Evolutionary conservation across 2,797 vertebrate species (phyloP).

Genomic region (Buceros bicornis): DNA sequence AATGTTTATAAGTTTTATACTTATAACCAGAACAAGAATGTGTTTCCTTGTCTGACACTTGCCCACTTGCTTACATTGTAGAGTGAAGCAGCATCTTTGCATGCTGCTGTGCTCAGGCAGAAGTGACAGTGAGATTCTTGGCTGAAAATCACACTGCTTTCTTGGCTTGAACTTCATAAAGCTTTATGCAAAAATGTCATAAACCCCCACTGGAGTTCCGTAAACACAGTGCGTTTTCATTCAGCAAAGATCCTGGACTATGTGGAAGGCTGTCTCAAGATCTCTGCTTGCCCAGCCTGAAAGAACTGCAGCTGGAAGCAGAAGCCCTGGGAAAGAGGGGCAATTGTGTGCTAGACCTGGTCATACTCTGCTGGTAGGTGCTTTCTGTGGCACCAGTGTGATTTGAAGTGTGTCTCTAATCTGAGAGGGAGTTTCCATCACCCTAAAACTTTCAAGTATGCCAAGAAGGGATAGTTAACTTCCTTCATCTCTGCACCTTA

Average conservation of each 20-base stretch:
- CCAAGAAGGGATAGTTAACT: neutral
- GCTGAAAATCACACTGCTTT: neutral
- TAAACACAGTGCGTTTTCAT: neutral
- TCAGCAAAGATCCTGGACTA: neutral
- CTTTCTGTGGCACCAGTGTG: neutral
- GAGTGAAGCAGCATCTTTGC: neutral
- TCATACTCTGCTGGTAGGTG: neutral
- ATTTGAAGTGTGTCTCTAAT: neutral
- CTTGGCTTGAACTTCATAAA: conserved; percentile 12
- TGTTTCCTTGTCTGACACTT: neutral
- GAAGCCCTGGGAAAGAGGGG: neutral
- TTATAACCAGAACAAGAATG: neutral
- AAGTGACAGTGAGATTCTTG: conserved; percentile 6
- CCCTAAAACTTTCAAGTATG: neutral
- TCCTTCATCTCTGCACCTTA: neutral
- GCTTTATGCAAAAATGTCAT: conserved; percentile 18
- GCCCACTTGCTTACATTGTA: neutral
- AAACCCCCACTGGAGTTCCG: neutral
- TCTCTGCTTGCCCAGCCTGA: neutral
- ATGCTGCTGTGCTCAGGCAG: neutral
- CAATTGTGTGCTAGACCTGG: neutral
- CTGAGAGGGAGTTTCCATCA: neutral
- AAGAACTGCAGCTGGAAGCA: neutral
- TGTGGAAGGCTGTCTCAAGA: neutral
- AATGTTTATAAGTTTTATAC: neutral